phyloP scores from a whole-genome alignment of 2,113 vertebrate species.

The Heterotilapia buettikoferi region DNA sequence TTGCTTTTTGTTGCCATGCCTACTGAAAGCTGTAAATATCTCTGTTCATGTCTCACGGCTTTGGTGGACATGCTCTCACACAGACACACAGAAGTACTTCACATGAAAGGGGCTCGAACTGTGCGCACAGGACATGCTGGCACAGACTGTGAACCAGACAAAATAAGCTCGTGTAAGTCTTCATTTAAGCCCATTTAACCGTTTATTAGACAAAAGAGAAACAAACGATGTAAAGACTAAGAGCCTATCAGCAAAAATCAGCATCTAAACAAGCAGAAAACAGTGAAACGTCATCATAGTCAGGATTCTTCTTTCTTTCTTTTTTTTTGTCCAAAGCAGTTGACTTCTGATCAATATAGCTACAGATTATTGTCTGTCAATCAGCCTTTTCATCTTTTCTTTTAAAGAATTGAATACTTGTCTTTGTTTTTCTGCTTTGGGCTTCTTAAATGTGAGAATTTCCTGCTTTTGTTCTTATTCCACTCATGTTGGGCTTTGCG shows the following conservation, averaged over 20 bases:
- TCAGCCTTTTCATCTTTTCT: neutral
- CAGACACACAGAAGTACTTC: neutral
- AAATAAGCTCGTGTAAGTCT: neutral
- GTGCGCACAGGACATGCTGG: neutral
- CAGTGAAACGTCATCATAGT: neutral
- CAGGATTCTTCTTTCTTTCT: neutral
- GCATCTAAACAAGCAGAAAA: neutral
- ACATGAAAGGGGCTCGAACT: neutral
- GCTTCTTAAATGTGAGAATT: neutral
- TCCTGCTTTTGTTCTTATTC: neutral
- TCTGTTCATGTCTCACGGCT: constrained; percentile 31
- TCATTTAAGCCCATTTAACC: neutral
- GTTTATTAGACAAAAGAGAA: neutral
- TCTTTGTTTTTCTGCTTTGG: neutral
- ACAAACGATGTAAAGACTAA: neutral
- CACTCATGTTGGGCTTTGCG: neutral
- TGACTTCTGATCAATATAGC: neutral
- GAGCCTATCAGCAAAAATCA: neutral
- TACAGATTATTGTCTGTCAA: neutral
- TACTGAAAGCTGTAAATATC: constrained; percentile 69
- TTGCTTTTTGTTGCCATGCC: constrained; percentile 72
- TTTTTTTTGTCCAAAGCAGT: neutral
- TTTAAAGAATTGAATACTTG: neutral
- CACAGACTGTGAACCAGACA: neutral
- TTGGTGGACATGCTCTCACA: constrained; percentile 1